Evolutionary conservation across 1,140 invertebrate species (phyloP).

Genomic region (Varroa destructor): DNA sequence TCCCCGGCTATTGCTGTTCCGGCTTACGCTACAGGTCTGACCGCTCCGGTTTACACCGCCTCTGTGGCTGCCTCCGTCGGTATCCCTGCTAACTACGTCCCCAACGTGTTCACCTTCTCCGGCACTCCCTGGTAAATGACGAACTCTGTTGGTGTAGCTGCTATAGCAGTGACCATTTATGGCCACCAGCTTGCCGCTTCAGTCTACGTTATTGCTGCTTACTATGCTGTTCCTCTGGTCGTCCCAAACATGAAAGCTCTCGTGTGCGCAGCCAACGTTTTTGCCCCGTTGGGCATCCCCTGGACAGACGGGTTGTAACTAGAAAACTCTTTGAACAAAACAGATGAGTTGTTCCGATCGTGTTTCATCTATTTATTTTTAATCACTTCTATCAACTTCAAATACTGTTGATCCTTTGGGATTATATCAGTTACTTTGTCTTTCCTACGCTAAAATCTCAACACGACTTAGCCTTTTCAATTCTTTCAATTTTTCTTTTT

Average conservation of each 20-base stretch:
- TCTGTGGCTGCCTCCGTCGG: constrained; percentile 33
- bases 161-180: neutral
- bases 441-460: too few species aligned
- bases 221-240: constrained; percentile 38
- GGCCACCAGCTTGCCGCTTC: neutral
- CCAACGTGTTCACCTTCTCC: constrained; percentile 17
- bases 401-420: too few species aligned
- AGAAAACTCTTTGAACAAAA: too few species aligned
- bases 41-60: constrained; percentile 38
- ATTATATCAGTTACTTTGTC: too few species aligned
- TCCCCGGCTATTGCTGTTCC: constrained; percentile 44
- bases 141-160: constrained; percentile 30
- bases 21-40: constrained; percentile 40
- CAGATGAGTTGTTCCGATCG: too few species aligned
- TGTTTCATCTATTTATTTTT: too few species aligned
- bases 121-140: constrained; percentile 21
- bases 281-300: constrained; percentile 3
- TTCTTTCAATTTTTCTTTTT: too few species aligned
- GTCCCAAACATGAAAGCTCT: constrained; percentile 29
- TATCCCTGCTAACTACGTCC: constrained; percentile 2
- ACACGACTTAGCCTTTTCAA: too few species aligned
- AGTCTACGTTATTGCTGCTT: constrained; percentile 30
- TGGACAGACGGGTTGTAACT: neutral
- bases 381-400: too few species aligned
- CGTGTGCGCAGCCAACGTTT: constrained; percentile 5